phyloP scores from a whole-genome alignment of 2,797 vertebrate species.

The Luscinia luscinia region DNA sequence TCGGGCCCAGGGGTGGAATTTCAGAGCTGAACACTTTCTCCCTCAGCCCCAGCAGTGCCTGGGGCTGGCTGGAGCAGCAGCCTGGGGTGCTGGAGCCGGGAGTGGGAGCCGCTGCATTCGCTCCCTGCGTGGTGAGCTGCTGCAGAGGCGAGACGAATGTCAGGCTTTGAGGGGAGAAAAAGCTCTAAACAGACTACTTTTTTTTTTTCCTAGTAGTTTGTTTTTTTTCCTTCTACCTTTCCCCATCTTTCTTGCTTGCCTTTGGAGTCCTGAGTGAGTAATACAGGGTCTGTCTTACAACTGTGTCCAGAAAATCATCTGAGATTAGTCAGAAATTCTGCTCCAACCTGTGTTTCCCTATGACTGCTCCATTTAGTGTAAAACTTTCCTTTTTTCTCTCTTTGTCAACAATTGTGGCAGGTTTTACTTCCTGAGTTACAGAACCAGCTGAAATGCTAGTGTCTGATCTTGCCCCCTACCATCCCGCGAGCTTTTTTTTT shows the following conservation, averaged over 20 bases:
- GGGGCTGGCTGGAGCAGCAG: not conserved
- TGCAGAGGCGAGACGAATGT: not conserved
- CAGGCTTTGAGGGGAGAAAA: not conserved
- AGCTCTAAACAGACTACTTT: not conserved
- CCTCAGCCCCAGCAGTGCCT: not conserved
- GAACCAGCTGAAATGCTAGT: not conserved
- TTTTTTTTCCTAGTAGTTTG: not conserved
- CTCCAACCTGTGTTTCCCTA: not conserved
- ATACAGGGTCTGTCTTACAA: not conserved
- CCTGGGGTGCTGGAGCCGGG: not conserved
- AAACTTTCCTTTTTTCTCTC: not conserved
- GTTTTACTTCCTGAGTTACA: slow-evolving; percentile 34
- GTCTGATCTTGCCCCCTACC: not conserved
- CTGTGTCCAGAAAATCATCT: not conserved
- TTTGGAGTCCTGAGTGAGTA: not conserved
- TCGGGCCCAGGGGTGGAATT: not conserved
- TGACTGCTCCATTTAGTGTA: not conserved
- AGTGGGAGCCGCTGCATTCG: slow-evolving; percentile 3
- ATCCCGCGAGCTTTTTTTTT: not conserved
- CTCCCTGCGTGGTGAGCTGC: not conserved
- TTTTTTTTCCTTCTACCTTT: not conserved
- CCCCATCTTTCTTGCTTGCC: not conserved
- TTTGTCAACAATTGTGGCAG: not conserved
- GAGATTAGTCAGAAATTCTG: not conserved
- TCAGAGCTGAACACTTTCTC: not conserved